Evolutionary conservation across 2,113 vertebrate genomes (phyloP), one percentile per base, ranked within the genome.

Genomic region (Oryctolagus cuniculus): DNA sequence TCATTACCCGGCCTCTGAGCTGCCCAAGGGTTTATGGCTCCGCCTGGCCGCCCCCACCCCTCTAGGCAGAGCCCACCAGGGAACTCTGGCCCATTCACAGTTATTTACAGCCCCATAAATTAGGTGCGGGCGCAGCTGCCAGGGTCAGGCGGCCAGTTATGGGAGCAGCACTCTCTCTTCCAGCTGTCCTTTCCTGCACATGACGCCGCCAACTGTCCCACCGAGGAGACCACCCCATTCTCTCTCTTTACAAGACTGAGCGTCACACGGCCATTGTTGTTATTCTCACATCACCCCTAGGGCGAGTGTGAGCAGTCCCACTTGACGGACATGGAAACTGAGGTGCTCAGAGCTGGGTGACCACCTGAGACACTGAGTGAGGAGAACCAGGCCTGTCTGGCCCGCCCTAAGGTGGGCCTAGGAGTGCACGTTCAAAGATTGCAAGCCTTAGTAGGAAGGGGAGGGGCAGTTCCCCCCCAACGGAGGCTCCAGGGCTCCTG

Each of bases 21-120:
- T 92, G 66, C 79, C 77, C 78, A 25, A 69, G 61, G 73, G 94
- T 27, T 89, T 85, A 13, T 4, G 70, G 87, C 84, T 96, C 91
- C 51, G 66, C 29, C 87, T 81, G 74, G 69, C 79, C 81, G 44
- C 79, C 90, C 93, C 87, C 70, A 90, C 78, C 75, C 44, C 61
- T 75, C n/a, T 53, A 75, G 79, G 66, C 80, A 80, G 24, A 86
- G 92, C 88, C 78, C 89, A 82, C 64, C 49, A 84, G 91, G 94
- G 89, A 91, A 75, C 66, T 77, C 67, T 3, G 51, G 87, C 80
- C 89, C 90, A 88, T 95, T 97, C 94, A 93, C 1, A 74, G 95
- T 89, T 83, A 96, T 97, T 97, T 96, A 97, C 95, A 84, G 86
- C 95, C 87, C 95, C 61, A 75, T 96, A 90, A 97, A 97, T 96